phyloP scores from a whole-genome alignment of 2,888 invertebrate genomes.

The Lycophotia porphyrea region DNA sequence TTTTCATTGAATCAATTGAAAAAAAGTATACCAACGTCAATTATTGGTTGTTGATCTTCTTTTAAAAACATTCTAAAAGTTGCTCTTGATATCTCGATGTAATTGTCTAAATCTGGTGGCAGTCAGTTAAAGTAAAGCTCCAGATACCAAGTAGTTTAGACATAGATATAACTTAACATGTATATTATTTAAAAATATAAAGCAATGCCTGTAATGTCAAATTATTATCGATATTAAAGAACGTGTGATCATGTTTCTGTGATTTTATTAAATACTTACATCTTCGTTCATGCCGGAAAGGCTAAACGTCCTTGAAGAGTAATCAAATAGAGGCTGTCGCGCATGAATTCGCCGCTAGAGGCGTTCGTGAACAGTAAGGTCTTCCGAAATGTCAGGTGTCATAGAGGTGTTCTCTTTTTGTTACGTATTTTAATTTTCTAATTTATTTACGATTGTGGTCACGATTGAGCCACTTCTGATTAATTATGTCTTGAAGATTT shows the following conservation, averaged over 20 bases:
- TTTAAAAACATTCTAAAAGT: too few species aligned
- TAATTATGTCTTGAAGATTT: too few species aligned
- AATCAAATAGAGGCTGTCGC: not conserved
- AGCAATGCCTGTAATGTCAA: conserved; percentile 68
- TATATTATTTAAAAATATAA: conserved; percentile 59
- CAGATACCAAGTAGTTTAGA: conserved; percentile 21
- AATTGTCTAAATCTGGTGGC: not conserved
- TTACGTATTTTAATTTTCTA: too few species aligned
- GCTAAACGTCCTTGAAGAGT: not conserved
- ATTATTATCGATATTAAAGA: conserved; percentile 68
- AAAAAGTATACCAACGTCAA: not conserved
- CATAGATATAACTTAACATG: conserved; percentile 42
- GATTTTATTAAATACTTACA: conserved; percentile 32
- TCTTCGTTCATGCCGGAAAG: not conserved
- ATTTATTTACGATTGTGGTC: too few species aligned
- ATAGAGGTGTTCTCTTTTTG: too few species aligned
- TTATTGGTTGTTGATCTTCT: too few species aligned
- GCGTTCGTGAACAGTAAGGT: too few species aligned
- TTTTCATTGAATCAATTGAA: not conserved
- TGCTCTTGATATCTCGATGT: not conserved
- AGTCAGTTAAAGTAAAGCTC: conserved; percentile 1
- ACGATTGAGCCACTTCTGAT: too few species aligned
- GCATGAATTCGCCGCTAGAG: too few species aligned
- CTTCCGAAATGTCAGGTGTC: too few species aligned
- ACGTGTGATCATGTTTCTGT: conserved; percentile 66